Conservation (phyloP, 2,888 invertebrate genomes). For the Petrolisthes manimaculis region DNA sequence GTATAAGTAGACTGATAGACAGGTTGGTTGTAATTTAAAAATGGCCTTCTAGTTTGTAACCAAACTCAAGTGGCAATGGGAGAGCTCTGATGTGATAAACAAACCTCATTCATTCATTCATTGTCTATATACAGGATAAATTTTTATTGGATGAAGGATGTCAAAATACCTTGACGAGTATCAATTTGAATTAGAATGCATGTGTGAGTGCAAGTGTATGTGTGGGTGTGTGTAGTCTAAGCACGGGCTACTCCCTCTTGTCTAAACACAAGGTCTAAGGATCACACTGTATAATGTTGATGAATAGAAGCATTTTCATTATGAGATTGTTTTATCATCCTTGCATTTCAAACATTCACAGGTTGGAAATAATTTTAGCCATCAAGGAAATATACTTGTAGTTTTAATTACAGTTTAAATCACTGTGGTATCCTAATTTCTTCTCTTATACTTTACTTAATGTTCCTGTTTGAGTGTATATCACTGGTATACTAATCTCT, state of each 20-base stretch:
- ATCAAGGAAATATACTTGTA: too few species aligned
- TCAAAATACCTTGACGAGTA: background rate
- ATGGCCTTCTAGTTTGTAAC: constrained; percentile 11
- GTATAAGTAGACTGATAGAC: background rate
- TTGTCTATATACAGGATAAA: constrained; percentile 3
- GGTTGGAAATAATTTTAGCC: too few species aligned
- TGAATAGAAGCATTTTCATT: constrained; percentile 46
- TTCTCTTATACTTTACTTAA: too few species aligned
- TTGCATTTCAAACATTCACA: too few species aligned
- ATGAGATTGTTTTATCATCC: background rate
- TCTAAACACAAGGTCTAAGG: constrained; percentile 51
- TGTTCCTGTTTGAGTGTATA: too few species aligned
- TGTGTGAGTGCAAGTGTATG: constrained; percentile 28
- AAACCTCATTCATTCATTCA: constrained; percentile 21
- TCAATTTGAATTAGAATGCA: background rate
- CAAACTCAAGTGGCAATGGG: constrained; percentile 19
- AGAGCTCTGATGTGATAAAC: constrained; percentile 26
- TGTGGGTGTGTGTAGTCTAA: constrained; percentile 40
- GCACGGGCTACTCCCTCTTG: constrained; percentile 42
- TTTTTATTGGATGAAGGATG: constrained; percentile 1
- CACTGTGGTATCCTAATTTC: too few species aligned
- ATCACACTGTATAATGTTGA: constrained; percentile 56
- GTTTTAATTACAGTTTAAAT: too few species aligned
- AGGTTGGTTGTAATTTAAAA: background rate
- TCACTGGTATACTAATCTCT: too few species aligned